These are phyloP conservation scores for Chloroclysta siterata DNA, from an alignment of 2,888 invertebrate species.

Conservation along the genomic window DNA sequence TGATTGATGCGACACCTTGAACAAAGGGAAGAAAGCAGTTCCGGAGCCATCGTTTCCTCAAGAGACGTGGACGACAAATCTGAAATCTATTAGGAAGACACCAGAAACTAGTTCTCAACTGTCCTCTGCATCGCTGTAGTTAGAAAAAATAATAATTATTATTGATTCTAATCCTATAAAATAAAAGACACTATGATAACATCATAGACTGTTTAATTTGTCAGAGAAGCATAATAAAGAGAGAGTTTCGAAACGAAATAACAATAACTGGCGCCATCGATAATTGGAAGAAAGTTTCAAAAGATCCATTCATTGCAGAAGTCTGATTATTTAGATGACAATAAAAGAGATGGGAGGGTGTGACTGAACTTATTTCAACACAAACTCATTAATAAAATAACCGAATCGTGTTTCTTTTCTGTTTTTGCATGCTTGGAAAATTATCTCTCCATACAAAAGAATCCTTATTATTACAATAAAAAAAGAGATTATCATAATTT, in stretches of 20 bases:
- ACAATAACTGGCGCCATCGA: slow-evolving; percentile 18
- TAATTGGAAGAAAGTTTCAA: slow-evolving; percentile 28
- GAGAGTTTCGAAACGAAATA: background rate
- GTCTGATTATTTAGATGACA: slow-evolving; percentile 3
- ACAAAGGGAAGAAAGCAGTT: slow-evolving; percentile 50
- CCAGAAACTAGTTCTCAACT: background rate
- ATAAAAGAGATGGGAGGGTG: background rate
- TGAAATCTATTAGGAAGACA: slow-evolving; percentile 1
- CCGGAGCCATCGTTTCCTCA: slow-evolving; percentile 10
- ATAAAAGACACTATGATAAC: too few species aligned
- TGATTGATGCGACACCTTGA: slow-evolving; percentile 56
- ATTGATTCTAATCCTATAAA: too few species aligned
- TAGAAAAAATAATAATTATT: too few species aligned
- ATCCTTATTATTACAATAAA: background rate
- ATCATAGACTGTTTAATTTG: background rate
- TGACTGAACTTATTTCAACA: background rate
- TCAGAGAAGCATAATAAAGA: slow-evolving; percentile 8
- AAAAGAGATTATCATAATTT: background rate
- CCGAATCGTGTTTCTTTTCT: background rate
- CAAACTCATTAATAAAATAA: background rate
- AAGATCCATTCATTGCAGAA: background rate
- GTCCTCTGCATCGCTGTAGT: too few species aligned
- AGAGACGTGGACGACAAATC: slow-evolving; percentile 9
- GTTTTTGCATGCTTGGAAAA: background rate
- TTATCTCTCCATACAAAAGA: background rate